phyloP scores from a whole-genome alignment of 2,797 vertebrate genomes.

The Onychomys arenicola region DNA sequence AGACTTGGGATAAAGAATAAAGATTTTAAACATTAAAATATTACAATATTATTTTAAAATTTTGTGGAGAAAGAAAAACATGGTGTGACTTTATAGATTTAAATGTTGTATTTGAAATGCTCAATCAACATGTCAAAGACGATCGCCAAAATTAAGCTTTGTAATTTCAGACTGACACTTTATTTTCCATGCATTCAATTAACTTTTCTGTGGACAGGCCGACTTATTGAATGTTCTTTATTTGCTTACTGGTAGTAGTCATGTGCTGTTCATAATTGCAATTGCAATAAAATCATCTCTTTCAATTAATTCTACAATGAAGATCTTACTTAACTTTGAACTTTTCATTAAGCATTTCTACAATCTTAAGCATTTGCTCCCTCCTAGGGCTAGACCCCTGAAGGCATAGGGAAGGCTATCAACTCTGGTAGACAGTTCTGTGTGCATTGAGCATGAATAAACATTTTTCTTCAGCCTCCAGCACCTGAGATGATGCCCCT shows the following conservation, averaged over 20 bases:
- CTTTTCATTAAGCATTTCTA: slow-evolving; percentile 67
- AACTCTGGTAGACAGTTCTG: slow-evolving; percentile 26
- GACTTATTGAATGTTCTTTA: slow-evolving; percentile 38
- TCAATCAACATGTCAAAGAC: background rate
- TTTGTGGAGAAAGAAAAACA: background rate
- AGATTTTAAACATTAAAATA: background rate
- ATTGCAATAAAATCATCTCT: slow-evolving; percentile 73
- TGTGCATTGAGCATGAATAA: background rate
- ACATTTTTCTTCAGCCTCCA: background rate
- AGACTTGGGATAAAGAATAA: background rate
- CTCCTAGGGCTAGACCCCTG: slow-evolving; percentile 35
- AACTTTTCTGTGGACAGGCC: background rate
- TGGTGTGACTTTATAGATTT: background rate
- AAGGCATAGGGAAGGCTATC: slow-evolving; percentile 43
- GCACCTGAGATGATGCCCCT: slow-evolving; percentile 14
- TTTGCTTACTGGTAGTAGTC: slow-evolving; percentile 60
- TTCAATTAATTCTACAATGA: slow-evolving; percentile 75
- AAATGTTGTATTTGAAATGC: background rate
- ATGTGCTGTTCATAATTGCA: slow-evolving; percentile 75
- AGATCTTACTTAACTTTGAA: slow-evolving; percentile 77
- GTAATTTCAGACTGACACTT: background rate
- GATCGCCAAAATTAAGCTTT: background rate
- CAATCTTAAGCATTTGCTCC: slow-evolving; percentile 64
- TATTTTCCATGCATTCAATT: background rate
- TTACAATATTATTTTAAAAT: background rate